A percentile compares a stretch with the other conserved stretches of the same genome.
Evolutionary conservation across 2,888 invertebrate genomes (phyloP).

Genomic region (Hydrotaea diabolus): DNA sequence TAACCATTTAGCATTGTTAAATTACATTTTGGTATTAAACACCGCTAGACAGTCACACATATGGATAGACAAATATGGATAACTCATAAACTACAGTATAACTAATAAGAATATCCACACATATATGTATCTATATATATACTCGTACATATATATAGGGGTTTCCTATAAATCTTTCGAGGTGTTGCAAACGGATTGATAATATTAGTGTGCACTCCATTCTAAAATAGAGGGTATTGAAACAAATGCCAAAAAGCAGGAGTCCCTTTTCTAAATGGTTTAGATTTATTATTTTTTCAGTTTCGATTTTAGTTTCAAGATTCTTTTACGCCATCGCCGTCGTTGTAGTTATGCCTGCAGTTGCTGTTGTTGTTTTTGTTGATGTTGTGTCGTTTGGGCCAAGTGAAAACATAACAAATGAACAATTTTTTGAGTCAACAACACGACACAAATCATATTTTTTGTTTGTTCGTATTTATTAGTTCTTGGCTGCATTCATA

Average conservation of each 20-base stretch:
- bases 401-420: conserved; percentile 60
- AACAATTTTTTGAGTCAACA: conserved; percentile 18
- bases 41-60: no score
- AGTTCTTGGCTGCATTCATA: conserved; percentile 33
- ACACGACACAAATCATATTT: conserved; percentile 55
- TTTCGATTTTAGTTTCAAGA: background rate
- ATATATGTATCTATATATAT: no score
- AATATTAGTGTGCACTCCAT: no score
- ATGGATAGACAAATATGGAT: no score
- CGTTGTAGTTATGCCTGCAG: background rate
- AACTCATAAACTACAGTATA: no score
- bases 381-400: conserved; percentile 30
- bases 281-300: conserved; percentile 51
- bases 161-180: no score
- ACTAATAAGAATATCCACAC: no score
- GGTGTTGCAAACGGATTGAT: no score
- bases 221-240: no score
- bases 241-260: conserved; percentile 4
- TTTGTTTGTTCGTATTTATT: conserved; percentile 20
- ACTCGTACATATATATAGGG: no score
- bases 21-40: no score
- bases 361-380: background rate
- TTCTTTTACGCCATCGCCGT: conserved; percentile 6
- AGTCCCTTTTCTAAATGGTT: conserved; percentile 41
- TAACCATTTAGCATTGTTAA: no score